These are phyloP conservation scores for Drosophila paulistorum DNA, from an alignment of 1,140 invertebrate genomes.

Conservation along the genomic window DNA sequence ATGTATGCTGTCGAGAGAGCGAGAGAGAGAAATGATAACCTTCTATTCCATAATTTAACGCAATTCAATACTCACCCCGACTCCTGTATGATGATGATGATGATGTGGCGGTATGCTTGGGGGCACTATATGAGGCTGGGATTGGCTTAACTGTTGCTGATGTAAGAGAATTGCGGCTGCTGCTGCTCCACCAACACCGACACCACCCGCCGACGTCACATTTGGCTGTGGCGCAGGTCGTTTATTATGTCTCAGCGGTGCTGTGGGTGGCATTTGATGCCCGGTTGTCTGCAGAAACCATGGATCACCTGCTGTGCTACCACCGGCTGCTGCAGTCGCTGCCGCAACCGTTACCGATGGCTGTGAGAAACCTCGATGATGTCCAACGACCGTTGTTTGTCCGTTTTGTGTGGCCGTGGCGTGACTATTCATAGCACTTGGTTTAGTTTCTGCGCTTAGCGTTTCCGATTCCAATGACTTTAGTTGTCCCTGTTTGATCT, in stretches of 20 bases:
- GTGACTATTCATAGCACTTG: constrained; percentile 79
- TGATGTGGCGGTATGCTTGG: constrained; percentile 80
- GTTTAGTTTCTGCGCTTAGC: constrained; percentile 14
- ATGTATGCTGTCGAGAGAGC: constrained; percentile 59
- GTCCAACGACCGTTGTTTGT: constrained; percentile 82
- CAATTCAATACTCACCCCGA: constrained; percentile 54
- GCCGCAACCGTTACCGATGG: constrained; percentile 73
- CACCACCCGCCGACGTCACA: constrained; percentile 33
- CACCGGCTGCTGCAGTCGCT: constrained; percentile 40
- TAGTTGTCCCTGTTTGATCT: constrained; percentile 64
- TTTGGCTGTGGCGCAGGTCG: constrained; percentile 80
- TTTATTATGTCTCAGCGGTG: constrained; percentile 81
- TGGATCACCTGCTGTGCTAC: constrained; percentile 79
- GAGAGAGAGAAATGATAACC: not conserved
- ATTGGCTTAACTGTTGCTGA: constrained; percentile 80
- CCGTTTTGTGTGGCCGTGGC: constrained; percentile 79
- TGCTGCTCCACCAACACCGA: constrained; percentile 29
- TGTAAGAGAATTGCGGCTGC: constrained; percentile 49
- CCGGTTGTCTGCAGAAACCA: constrained; percentile 82
- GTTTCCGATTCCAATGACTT: constrained; percentile 20
- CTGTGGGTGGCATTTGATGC: constrained; percentile 82
- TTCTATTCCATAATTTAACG: constrained; percentile 6
- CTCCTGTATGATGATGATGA: constrained; percentile 76
- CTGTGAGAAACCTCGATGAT: constrained; percentile 83
- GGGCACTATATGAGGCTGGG: constrained; percentile 81